A percentile compares a stretch with the other conserved stretches of the same genome.
Evolutionary conservation across 2,113 vertebrate genomes (phyloP).

Genomic region (Psophia crepitans): DNA sequence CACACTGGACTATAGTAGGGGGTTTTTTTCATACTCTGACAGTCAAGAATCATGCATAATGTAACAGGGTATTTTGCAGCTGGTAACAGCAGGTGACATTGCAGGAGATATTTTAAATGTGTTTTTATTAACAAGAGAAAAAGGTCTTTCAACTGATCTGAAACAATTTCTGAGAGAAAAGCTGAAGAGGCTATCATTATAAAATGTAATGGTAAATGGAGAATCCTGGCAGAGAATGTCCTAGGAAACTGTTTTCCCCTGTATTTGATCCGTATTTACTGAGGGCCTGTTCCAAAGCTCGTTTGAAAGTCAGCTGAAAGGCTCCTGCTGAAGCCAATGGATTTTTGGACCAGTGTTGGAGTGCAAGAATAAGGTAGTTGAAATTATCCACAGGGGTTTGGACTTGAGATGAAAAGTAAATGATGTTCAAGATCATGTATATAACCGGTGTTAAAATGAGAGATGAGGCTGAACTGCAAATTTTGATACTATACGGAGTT

Average conservation of each 20-base stretch:
- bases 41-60: constrained; percentile 72
- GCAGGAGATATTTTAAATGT: constrained; percentile 52
- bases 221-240: background rate
- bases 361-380: background rate
- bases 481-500: background rate
- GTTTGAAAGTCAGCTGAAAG: constrained; percentile 18
- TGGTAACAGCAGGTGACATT: constrained; percentile 65
- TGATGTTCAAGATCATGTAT: background rate
- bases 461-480: background rate
- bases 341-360: background rate
- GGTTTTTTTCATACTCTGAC: background rate
- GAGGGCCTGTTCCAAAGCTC: background rate
- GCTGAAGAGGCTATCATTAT: background rate
- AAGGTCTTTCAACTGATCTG: constrained; percentile 32
- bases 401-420: background rate
- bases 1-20: background rate
- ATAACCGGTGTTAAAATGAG: background rate
- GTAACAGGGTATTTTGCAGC: constrained; percentile 57
- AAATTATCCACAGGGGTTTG: background rate
- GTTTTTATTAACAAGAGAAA: constrained; percentile 61
- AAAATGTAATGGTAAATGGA: constrained; percentile 29
- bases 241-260: background rate
- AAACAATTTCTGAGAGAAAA: constrained; percentile 36
- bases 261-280: background rate
- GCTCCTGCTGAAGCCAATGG: background rate